Evolutionary conservation across 2,113 vertebrate genomes (phyloP).

Genomic region (Murina feae): DNA sequence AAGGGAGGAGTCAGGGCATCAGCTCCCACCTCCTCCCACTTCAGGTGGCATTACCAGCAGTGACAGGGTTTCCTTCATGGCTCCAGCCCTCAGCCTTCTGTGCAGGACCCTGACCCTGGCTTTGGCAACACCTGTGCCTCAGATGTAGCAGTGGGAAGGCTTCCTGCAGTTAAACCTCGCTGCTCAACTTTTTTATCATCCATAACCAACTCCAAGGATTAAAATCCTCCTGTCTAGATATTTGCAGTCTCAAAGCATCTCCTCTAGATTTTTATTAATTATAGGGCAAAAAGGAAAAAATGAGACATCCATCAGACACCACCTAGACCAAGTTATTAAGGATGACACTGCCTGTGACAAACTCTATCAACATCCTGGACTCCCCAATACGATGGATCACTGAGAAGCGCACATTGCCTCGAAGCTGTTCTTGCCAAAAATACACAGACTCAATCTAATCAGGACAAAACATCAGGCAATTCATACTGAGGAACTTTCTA

Average conservation of each 20-base stretch:
- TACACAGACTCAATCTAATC: not conserved
- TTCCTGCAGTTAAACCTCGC: not conserved
- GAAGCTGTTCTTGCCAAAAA: not conserved
- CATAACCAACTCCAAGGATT: not conserved
- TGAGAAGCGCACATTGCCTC: not conserved
- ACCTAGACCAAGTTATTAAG: not conserved
- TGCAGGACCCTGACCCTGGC: not conserved
- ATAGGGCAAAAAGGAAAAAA: not conserved
- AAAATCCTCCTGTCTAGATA: not conserved
- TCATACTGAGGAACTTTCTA: not conserved
- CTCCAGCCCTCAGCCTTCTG: not conserved
- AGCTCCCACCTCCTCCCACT: rapidly evolving
- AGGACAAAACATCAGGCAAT: not conserved
- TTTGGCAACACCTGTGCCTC: not conserved
- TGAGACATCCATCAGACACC: not conserved
- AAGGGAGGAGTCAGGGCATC: not conserved
- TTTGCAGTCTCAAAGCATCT: not conserved
- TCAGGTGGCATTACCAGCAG: not conserved
- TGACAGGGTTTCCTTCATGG: not conserved
- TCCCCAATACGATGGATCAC: rapidly evolving
- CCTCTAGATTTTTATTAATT: not conserved
- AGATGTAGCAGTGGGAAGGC: not conserved
- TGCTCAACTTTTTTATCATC: not conserved
- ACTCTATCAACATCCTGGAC: not conserved
- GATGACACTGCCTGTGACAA: not conserved